phyloP scores from a whole-genome alignment of 2,888 invertebrate genomes.

The Drosophila basisetae region DNA sequence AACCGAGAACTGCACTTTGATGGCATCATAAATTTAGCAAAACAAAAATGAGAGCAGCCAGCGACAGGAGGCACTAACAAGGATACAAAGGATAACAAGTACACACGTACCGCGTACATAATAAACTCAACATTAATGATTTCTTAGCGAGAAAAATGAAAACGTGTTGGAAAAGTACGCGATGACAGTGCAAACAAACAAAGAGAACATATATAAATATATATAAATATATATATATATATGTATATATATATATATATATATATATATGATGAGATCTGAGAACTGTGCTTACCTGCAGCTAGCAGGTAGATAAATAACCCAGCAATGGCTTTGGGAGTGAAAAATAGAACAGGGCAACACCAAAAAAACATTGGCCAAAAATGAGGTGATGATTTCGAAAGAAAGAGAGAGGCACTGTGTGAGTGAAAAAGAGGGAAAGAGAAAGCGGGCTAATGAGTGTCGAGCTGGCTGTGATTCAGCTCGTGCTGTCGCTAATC shows the following conservation, averaged over 20 bases:
- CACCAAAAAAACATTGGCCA: conserved; percentile 6
- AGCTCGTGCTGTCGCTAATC: conserved; percentile 46
- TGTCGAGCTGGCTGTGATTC: conserved; percentile 50
- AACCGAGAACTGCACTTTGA: conserved; percentile 66
- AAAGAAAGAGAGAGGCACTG: not conserved
- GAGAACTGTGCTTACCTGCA: conserved; percentile 19
- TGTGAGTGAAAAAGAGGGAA: not conserved
- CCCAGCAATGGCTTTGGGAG: conserved; percentile 25
- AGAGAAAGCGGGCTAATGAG: conserved; percentile 37
- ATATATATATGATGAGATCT: not conserved
- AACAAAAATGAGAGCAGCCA: conserved; percentile 34
- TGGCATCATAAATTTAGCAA: conserved; percentile 70
- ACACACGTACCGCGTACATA: conserved; percentile 28
- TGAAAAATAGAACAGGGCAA: conserved; percentile 45
- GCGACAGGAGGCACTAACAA: conserved; percentile 12
- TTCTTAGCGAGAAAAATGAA: conserved; percentile 40
- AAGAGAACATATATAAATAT: not conserved
- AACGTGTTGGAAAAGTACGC: conserved; percentile 52
- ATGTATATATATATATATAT: not conserved
- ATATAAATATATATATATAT: not conserved
- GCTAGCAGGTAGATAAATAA: conserved; percentile 20
- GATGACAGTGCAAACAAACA: conserved; percentile 29
- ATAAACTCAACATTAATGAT: conserved; percentile 63
- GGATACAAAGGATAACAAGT: conserved; percentile 26
- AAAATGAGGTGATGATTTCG: not conserved